Evolutionary conservation across 2,113 vertebrate genomes (phyloP).

Genomic region (Aviceda subcristata): DNA sequence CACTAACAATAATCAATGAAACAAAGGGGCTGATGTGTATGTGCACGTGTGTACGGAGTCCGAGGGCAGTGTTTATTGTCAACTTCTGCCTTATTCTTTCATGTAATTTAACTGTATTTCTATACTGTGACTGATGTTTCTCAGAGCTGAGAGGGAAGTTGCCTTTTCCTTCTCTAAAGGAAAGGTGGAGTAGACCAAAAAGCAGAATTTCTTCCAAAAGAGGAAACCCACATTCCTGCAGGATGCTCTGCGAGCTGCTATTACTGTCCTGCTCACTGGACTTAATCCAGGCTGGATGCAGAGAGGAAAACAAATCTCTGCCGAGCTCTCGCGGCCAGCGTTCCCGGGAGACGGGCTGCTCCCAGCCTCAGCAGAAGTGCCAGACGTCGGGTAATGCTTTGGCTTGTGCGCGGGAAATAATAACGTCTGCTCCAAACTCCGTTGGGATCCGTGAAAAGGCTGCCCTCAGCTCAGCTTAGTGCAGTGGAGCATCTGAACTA

Average conservation of each 20-base stretch:
- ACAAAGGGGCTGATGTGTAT: neutral
- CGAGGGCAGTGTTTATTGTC: neutral
- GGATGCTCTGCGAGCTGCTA: neutral
- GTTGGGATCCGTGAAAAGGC: neutral
- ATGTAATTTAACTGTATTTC: neutral
- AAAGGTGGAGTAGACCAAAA: neutral
- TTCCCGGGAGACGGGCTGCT: neutral
- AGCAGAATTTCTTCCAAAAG: neutral
- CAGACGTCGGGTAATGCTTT: neutral
- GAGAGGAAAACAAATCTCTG: neutral
- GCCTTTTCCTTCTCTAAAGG: neutral
- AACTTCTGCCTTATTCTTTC: neutral
- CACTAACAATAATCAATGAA: neutral
- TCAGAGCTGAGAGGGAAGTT: neutral
- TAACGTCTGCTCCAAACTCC: neutral
- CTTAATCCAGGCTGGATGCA: neutral
- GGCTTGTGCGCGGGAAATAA: neutral
- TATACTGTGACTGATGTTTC: neutral
- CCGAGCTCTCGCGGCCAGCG: neutral
- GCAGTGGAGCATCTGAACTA: neutral
- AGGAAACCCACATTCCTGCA: neutral
- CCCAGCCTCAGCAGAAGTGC: neutral
- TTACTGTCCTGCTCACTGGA: neutral
- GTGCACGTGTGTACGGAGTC: accelerated
- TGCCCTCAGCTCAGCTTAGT: neutral